A percentile compares a stretch with the other conserved stretches of the same genome.
Evolutionary conservation across 2,113 vertebrate genomes (phyloP).

Genomic region (Recurvirostra avosetta): DNA sequence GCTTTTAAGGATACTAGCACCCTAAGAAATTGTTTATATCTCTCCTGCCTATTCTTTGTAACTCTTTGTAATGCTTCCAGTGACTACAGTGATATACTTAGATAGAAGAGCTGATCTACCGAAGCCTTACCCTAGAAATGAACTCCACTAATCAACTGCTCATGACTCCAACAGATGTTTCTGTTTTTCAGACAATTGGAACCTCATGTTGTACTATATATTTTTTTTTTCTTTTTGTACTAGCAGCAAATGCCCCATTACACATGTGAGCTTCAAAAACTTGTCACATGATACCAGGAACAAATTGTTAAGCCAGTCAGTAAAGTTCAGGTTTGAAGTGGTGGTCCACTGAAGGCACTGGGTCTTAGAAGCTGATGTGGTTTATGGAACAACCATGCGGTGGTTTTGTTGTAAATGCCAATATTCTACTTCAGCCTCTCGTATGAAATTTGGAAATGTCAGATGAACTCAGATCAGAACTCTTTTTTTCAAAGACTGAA

Average conservation of each 20-base stretch:
- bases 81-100: background rate
- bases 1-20: background rate
- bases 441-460: constrained; percentile 32
- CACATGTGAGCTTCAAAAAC: constrained; percentile 57
- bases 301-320: constrained; percentile 63
- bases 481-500: constrained; percentile 12
- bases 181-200: constrained; percentile 68
- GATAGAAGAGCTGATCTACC: constrained; percentile 51
- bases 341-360: constrained; percentile 32
- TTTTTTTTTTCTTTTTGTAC: constrained; percentile 11
- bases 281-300: constrained; percentile 67
- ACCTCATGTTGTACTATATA: constrained; percentile 56
- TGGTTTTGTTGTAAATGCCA: constrained; percentile 50
- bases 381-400: background rate
- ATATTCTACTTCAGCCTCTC: background rate
- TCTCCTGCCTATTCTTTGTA: background rate
- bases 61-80: constrained; percentile 10
- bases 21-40: background rate
- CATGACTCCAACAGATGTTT: constrained; percentile 72
- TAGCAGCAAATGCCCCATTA: constrained; percentile 48
- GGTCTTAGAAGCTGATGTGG: background rate
- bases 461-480: background rate
- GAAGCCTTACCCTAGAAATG: constrained; percentile 61
- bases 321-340: constrained; percentile 55
- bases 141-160: constrained; percentile 70